Evolutionary conservation across 2,888 invertebrate species (phyloP).

Genomic region (Netelia inedita): DNA sequence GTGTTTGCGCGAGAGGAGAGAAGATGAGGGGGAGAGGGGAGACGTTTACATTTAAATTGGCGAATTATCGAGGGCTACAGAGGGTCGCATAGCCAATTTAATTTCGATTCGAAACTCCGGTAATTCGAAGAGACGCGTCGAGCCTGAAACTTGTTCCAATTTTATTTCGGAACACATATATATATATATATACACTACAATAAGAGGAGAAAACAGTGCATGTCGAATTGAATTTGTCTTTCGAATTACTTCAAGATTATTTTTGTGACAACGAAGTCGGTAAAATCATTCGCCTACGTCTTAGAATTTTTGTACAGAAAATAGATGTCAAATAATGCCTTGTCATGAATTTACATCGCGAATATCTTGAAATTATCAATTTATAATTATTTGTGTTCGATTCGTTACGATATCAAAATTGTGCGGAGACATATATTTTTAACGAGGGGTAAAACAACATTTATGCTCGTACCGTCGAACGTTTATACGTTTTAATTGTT

Average conservation of each 20-base stretch:
- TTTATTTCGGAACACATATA: slow-evolving; percentile 37
- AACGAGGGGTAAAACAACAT: background rate
- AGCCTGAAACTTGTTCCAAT: slow-evolving; percentile 42
- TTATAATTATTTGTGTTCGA: background rate
- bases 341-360: too few species aligned
- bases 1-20: background rate
- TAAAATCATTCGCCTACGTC: too few species aligned
- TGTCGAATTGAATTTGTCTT: background rate
- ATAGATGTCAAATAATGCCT: too few species aligned
- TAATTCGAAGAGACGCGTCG: slow-evolving; percentile 47
- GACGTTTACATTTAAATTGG: slow-evolving; percentile 66
- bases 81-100: slow-evolving; percentile 56
- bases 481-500: background rate
- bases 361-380: too few species aligned
- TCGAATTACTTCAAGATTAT: too few species aligned
- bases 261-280: too few species aligned
- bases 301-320: too few species aligned
- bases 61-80: slow-evolving; percentile 52
- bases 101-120: slow-evolving; percentile 60
- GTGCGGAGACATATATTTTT: background rate
- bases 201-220: background rate
- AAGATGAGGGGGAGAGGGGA: background rate
- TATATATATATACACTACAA: background rate
- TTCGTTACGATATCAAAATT: background rate
- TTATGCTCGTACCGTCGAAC: background rate